Conservation (phyloP, 2,113 vertebrate genomes). For the Coracopsis vasa region DNA sequence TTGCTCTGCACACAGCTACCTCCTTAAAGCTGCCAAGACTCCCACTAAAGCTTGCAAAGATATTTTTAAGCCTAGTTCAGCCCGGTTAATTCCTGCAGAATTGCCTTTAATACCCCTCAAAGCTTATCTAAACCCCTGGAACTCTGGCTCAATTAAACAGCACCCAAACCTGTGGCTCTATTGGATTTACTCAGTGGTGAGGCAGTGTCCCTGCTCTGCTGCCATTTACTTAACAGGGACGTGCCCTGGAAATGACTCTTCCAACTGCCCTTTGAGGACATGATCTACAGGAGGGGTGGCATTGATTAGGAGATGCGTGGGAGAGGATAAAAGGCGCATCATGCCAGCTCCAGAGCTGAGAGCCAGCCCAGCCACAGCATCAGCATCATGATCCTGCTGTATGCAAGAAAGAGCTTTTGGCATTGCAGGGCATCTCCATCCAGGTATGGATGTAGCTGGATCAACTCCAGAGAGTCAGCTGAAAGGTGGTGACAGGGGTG, state of each 20-base stretch:
- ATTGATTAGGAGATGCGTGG: neutral
- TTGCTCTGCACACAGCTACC: conserved; percentile 11
- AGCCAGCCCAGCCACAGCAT: neutral
- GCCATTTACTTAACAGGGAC: neutral
- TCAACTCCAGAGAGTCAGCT: neutral
- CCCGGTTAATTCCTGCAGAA: conserved; percentile 52
- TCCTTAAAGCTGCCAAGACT: conserved; percentile 39
- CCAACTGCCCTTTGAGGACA: neutral
- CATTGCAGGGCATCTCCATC: neutral
- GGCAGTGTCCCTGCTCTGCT: neutral
- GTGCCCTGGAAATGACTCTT: neutral
- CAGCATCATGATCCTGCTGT: neutral
- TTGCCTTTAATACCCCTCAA: conserved; percentile 58
- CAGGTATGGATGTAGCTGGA: neutral
- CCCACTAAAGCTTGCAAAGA: conserved; percentile 42
- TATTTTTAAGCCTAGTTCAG: conserved; percentile 65
- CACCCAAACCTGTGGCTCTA: conserved; percentile 29
- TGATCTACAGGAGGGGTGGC: neutral
- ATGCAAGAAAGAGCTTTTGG: neutral
- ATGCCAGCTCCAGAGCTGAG: accelerated
- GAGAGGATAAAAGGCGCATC: neutral
- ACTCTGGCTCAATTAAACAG: conserved; percentile 55
- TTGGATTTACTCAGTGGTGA: neutral
- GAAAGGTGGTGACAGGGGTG: neutral
- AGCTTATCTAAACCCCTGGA: conserved; percentile 53